Evolutionary conservation across 2,888 invertebrate genomes (phyloP).

Genomic region (Neoascia interrupta): DNA sequence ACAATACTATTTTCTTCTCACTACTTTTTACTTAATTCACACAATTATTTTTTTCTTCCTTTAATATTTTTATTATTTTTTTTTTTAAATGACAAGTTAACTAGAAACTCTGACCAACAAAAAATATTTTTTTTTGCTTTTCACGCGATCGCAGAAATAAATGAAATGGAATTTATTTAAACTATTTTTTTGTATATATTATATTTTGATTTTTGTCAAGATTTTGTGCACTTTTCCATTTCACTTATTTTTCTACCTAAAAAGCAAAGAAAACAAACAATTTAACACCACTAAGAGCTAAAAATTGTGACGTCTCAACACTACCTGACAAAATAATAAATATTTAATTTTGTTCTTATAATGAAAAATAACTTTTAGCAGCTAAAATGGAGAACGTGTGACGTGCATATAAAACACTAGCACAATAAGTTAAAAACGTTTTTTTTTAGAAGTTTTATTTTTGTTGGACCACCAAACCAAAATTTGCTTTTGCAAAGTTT

Average conservation of each 20-base stretch:
- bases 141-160: conserved; percentile 55
- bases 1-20: conserved; percentile 33
- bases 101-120: conserved; percentile 32
- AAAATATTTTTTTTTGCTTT: conserved; percentile 45
- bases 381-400: no score
- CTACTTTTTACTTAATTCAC: conserved; percentile 47
- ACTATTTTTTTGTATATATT: conserved; percentile 51
- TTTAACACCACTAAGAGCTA: conserved; percentile 49
- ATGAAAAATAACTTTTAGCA: no score
- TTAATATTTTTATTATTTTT: no score
- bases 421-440: no score
- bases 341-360: no score
- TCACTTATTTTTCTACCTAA: conserved; percentile 63
- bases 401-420: no score
- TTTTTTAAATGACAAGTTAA: no score
- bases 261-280: conserved; percentile 46
- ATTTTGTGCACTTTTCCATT: conserved; percentile 51
- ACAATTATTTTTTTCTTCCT: conserved; percentile 35
- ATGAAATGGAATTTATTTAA: conserved; percentile 48
- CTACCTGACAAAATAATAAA: conserved; percentile 12
- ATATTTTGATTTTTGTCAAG: conserved; percentile 63
- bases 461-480: conserved; percentile 22
- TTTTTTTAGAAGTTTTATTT: neutral
- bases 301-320: no score
- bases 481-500: conserved; percentile 47